Evolutionary conservation across 2,797 vertebrate species (phyloP).

Genomic region (Orientallactaga sibirica): DNA sequence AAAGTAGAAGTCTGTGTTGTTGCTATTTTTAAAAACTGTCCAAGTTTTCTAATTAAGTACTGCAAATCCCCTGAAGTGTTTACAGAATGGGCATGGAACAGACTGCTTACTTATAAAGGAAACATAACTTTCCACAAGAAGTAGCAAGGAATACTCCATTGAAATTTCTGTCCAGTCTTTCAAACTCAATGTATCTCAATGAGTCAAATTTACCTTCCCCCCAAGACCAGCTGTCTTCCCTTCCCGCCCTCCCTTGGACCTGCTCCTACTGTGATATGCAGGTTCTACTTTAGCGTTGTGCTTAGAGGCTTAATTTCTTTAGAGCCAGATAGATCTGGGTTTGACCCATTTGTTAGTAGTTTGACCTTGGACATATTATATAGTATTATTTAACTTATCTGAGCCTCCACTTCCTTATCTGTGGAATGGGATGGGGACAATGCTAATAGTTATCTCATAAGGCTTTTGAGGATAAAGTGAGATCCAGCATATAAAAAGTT

Average conservation of each 20-base stretch:
- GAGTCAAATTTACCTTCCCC: slow-evolving; percentile 30
- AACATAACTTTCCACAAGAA: slow-evolving; percentile 57
- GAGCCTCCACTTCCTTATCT: slow-evolving; percentile 10
- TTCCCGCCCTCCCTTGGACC: neutral
- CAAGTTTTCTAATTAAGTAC: slow-evolving; percentile 72
- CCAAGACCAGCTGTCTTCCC: neutral
- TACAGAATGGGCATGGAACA: slow-evolving; percentile 31
- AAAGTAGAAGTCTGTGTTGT: slow-evolving; percentile 53
- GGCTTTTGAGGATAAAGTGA: slow-evolving; percentile 10
- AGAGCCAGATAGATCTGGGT: neutral
- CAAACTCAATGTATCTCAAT: neutral
- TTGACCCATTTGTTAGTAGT: neutral
- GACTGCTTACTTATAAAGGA: slow-evolving; percentile 54
- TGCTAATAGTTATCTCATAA: neutral
- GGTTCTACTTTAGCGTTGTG: neutral
- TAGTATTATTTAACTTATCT: slow-evolving; percentile 29
- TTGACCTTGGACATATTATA: neutral
- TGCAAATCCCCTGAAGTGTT: slow-evolving; percentile 61
- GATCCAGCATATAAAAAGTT: slow-evolving; percentile 23
- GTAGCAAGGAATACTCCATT: slow-evolving; percentile 17
- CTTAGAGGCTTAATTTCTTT: neutral
- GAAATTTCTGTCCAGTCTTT: slow-evolving; percentile 3
- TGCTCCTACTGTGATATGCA: neutral
- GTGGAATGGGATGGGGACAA: neutral
- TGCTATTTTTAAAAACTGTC: slow-evolving; percentile 67